Conservation (phyloP, 2,113 vertebrate species). For the Leptocoma aspasia region DNA sequence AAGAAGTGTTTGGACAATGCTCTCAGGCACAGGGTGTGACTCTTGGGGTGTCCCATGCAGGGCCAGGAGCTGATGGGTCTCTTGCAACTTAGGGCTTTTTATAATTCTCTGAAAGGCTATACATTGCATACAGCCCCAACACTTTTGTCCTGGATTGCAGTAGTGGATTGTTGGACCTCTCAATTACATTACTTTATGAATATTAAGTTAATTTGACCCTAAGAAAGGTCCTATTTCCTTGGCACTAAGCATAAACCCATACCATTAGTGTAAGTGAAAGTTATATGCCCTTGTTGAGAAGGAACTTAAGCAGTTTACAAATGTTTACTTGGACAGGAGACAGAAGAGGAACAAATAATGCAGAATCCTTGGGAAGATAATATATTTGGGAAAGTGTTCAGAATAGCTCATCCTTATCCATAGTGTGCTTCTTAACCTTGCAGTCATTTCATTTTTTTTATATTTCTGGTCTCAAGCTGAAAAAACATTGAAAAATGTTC, state of each 20-base stretch:
- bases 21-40: not conserved
- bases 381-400: not conserved
- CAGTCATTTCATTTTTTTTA: not conserved
- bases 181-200: not conserved
- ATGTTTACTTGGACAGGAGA: not conserved
- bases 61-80: not conserved
- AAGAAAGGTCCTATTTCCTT: not conserved
- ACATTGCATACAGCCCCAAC: not conserved
- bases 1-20: not conserved
- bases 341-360: not conserved
- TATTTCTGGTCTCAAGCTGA: not conserved
- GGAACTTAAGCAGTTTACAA: not conserved
- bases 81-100: not conserved
- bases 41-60: not conserved
- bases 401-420: not conserved
- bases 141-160: not conserved
- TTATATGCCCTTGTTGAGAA: not conserved
- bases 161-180: not conserved
- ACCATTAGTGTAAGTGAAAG: not conserved
- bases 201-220: not conserved
- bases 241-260: not conserved
- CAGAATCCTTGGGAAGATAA: not conserved
- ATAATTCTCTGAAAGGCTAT: not conserved
- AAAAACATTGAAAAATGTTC: not conserved
- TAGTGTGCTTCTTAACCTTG: not conserved